Percentiles rank a stretch among this genome's conserved stretches.
Conservation (phyloP, 2,113 vertebrate genomes). For the Burhinus oedicnemus region DNA sequence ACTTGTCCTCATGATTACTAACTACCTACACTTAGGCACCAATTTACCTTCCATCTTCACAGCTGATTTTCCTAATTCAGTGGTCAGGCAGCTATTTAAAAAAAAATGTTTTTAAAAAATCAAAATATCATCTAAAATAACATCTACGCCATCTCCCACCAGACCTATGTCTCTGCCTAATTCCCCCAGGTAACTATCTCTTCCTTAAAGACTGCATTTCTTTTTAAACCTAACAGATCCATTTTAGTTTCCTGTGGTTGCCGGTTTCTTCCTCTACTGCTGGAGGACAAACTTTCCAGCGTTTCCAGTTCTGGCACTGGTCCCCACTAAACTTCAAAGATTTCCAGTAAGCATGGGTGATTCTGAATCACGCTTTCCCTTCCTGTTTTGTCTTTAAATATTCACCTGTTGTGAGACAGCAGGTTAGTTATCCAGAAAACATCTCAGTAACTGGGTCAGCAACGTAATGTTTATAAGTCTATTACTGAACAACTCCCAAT, state of each 20-base stretch:
- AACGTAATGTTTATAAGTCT: rapidly evolving
- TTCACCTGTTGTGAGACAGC: neutral
- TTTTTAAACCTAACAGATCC: neutral
- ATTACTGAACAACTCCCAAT: neutral
- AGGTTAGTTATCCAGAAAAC: neutral
- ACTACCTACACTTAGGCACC: neutral
- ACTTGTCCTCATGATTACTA: neutral
- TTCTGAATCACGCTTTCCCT: neutral
- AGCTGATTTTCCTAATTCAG: neutral
- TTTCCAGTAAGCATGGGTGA: neutral
- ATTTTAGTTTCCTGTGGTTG: neutral
- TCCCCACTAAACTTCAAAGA: neutral
- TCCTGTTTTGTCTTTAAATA: neutral
- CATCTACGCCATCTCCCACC: neutral
- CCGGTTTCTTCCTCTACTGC: neutral
- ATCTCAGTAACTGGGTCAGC: neutral
- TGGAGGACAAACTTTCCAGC: neutral
- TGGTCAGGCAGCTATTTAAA: neutral
- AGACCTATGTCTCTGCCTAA: neutral
- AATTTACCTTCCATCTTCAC: neutral
- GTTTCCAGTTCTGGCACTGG: neutral
- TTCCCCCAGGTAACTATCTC: neutral
- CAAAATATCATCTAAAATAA: neutral
- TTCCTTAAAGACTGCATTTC: neutral
- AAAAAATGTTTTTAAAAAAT: neutral